Evolutionary conservation across 2,113 vertebrate genomes (phyloP), one percentile per base, ranked within the genome.

Genomic region (Clarias magur): DNA sequence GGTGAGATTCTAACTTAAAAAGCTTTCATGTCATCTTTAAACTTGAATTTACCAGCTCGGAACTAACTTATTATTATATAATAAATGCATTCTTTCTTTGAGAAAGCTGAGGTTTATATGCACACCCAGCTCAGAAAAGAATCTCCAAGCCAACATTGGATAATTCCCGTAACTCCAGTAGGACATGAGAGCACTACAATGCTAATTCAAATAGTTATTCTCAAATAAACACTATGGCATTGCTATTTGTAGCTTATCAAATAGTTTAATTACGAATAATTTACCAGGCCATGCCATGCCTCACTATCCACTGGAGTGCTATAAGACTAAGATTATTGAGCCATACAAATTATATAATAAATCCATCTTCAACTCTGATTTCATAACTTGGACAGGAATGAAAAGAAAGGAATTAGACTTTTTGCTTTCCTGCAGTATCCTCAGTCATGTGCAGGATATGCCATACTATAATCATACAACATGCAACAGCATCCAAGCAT

Each of bases 401-500:
- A 85, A 82, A 56, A 86, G 27, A 81, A 88, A 30, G 62, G 48
- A 62, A 86, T 72, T 88, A 81, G 80, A 89, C 84, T 38, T 87
- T 87, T 88, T 75, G 76, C 56, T 83, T 80, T 86, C 60, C 72
- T 54, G 85, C 80, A 89, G 78, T 75, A 67, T 87, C 80, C 79
- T 85, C 82, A 89, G 84, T 82, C 84, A 86, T 87, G 42, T 88
- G 12, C 42, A 72, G 84, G 59, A 21, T 89, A 65, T 83, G 83
- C 23, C 86, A 86, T 86, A 86, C 75, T 83, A 60, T 86, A 85
- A 83, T 83, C 87, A 91, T 82, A 63, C 88, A 87, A 85, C 94
- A 95, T 95, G 95, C 94, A 94, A 91, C 88, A 57, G 67, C 92
- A 89, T 92, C 87, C 87, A 87, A 89, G 86, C 95, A 95, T 95